Percentiles rank a stretch among this genome's conserved stretches.
These are phyloP conservation scores for Luperina testacea DNA, from an alignment of 2,888 invertebrate species.

Conservation along the genomic window DNA sequence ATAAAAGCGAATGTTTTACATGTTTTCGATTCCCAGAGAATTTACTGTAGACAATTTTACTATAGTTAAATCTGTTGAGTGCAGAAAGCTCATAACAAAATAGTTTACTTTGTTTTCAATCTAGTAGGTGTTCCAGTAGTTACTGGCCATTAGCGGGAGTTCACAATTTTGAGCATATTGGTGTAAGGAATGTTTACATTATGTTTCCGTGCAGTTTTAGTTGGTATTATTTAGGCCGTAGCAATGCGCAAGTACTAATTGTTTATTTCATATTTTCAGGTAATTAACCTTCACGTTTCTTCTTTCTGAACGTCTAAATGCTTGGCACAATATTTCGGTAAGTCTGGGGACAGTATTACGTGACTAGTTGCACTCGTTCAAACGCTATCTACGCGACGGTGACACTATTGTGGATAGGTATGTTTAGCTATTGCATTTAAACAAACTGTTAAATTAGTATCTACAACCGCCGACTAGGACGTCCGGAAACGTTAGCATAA, in stretches of 20 bases:
- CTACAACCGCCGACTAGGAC: not conserved
- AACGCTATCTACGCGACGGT: conserved; percentile 47
- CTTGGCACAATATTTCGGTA: conserved; percentile 87
- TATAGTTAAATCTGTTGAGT: conserved; percentile 16
- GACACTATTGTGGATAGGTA: conserved; percentile 26
- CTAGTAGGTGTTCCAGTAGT: conserved; percentile 26
- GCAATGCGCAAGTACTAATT: conserved; percentile 72
- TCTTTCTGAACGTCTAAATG: conserved; percentile 83
- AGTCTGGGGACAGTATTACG: conserved; percentile 83
- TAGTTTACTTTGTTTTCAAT: conserved; percentile 30
- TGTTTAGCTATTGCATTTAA: conserved; percentile 24
- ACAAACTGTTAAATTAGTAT: conserved; percentile 13
- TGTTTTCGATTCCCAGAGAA: conserved; percentile 22
- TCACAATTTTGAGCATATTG: conserved; percentile 58
- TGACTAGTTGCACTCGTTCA: conserved; percentile 77
- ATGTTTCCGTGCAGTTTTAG: conserved; percentile 64
- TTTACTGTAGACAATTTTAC: conserved; percentile 10
- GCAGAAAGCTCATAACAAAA: conserved; percentile 7
- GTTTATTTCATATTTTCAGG: conserved; percentile 87
- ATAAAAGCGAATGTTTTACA: conserved; percentile 20
- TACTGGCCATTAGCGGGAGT: conserved; percentile 54
- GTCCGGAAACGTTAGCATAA: conserved; percentile 5
- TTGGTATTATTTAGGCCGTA: conserved; percentile 53
- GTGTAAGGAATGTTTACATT: conserved; percentile 66
- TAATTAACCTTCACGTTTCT: conserved; percentile 89